Conservation (phyloP, 2,888 invertebrate species). For the Rugalucina vietnamica region DNA sequence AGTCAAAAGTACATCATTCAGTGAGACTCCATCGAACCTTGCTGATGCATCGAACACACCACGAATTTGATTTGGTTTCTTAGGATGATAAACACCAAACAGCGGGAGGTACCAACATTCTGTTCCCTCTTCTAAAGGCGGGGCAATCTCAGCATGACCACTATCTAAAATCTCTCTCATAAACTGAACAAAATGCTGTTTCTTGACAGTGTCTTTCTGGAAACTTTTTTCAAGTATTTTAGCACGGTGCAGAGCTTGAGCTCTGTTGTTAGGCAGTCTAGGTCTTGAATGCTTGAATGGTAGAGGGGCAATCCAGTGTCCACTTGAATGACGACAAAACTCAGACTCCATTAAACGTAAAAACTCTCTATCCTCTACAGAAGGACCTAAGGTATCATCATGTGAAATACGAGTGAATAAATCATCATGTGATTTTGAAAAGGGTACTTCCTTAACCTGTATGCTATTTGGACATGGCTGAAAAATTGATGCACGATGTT, state of each 20-base stretch:
- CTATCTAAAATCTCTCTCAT: slow-evolving; percentile 39
- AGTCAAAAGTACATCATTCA: slow-evolving; percentile 10
- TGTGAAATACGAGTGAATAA: neutral
- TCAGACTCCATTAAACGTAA: slow-evolving; percentile 23
- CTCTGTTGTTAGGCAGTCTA: slow-evolving; percentile 28
- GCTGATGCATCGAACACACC: slow-evolving; percentile 55
- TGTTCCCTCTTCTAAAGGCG: slow-evolving; percentile 12
- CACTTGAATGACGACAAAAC: neutral
- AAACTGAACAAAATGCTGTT: slow-evolving; percentile 29
- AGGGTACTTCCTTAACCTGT: slow-evolving; percentile 12
- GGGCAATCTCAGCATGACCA: slow-evolving; percentile 42
- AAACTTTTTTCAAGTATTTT: slow-evolving; percentile 11
- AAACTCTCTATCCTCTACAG: slow-evolving; percentile 30
- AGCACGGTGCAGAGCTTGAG: slow-evolving; percentile 19
- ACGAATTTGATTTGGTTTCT: slow-evolving; percentile 25
- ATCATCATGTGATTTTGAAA: neutral
- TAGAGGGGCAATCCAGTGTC: slow-evolving; percentile 19
- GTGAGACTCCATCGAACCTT: slow-evolving; percentile 20
- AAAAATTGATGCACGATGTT: neutral
- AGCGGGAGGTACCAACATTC: slow-evolving; percentile 54
- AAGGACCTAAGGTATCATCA: slow-evolving; percentile 9
- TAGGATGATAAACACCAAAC: neutral
- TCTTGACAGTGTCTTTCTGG: slow-evolving; percentile 17
- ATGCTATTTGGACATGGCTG: neutral
- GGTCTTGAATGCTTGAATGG: slow-evolving; percentile 17